phyloP scores from a whole-genome alignment of 2,888 invertebrate species.

The Gisinianus flammeolus region DNA sequence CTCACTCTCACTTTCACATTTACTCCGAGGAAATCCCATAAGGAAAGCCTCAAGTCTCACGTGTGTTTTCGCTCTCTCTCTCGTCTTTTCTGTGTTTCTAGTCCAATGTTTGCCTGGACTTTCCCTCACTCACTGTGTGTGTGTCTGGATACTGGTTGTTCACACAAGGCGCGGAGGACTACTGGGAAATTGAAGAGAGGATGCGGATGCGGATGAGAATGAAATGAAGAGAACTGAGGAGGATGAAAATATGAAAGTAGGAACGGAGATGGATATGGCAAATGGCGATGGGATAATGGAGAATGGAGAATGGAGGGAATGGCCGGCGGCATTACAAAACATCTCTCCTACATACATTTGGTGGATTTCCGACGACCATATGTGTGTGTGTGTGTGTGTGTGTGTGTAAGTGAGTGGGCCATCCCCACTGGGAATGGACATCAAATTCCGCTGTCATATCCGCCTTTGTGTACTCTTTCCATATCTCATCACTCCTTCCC shows the following conservation, averaged over 20 bases:
- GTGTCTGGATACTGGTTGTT: too few species aligned
- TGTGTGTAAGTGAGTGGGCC: too few species aligned
- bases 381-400: too few species aligned
- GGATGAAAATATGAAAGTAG: not conserved
- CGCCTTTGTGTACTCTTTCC: too few species aligned
- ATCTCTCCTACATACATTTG: too few species aligned
- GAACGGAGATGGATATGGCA: not conserved
- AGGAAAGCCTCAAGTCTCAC: not conserved
- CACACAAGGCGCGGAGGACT: too few species aligned
- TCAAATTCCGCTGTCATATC: too few species aligned
- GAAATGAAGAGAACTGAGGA: not conserved
- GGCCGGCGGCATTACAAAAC: not conserved
- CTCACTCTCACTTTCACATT: not conserved
- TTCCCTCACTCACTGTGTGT: not conserved
- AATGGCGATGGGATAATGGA: not conserved
- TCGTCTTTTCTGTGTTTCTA: not conserved
- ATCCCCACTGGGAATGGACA: too few species aligned
- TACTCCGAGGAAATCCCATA: not conserved
- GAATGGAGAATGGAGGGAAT: not conserved
- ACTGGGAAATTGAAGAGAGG: too few species aligned
- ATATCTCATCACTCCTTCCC: too few species aligned
- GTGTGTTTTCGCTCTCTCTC: not conserved
- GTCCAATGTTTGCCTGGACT: not conserved
- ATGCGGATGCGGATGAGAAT: too few species aligned
- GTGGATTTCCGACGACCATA: too few species aligned